phyloP scores from a whole-genome alignment of 1,140 invertebrate genomes.

The Anoplophora glabripennis region DNA sequence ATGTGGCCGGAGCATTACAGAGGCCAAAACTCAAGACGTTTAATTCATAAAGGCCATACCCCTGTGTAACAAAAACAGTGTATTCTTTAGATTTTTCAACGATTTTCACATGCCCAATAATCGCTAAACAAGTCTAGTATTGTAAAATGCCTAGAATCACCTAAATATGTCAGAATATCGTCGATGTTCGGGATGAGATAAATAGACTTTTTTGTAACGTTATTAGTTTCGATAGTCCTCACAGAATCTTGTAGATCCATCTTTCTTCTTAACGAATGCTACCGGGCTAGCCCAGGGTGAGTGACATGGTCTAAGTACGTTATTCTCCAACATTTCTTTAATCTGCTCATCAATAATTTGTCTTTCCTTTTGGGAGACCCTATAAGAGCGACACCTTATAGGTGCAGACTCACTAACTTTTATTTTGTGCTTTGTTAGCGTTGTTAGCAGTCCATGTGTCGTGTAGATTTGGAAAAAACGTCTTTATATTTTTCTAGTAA shows the following conservation, averaged over 20 bases:
- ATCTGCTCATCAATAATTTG: not conserved
- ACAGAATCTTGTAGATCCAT: conserved; percentile 38
- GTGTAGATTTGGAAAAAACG: not conserved
- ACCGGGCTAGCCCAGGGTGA: conserved; percentile 41
- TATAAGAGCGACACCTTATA: not conserved
- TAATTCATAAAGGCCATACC: conserved; percentile 38
- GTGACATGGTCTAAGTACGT: conserved; percentile 19
- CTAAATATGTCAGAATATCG: no score
- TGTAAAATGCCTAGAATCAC: conserved; percentile 20
- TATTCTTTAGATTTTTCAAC: conserved; percentile 8
- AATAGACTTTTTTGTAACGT: no score
- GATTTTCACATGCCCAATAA: conserved; percentile 38
- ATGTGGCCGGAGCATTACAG: conserved; percentile 28
- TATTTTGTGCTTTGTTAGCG: not conserved
- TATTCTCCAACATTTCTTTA: no score
- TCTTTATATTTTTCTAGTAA: not conserved
- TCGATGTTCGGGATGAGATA: no score
- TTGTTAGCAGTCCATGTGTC: no score
- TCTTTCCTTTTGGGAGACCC: not conserved
- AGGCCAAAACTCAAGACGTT: conserved; percentile 36
- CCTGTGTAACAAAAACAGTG: no score
- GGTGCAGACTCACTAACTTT: not conserved
- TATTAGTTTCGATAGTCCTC: conserved; percentile 44
- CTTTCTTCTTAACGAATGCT: conserved; percentile 41
- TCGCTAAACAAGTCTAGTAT: conserved; percentile 29